Evolutionary conservation across 2,888 invertebrate genomes (phyloP).

Genomic region (Pherbina coryleti): DNA sequence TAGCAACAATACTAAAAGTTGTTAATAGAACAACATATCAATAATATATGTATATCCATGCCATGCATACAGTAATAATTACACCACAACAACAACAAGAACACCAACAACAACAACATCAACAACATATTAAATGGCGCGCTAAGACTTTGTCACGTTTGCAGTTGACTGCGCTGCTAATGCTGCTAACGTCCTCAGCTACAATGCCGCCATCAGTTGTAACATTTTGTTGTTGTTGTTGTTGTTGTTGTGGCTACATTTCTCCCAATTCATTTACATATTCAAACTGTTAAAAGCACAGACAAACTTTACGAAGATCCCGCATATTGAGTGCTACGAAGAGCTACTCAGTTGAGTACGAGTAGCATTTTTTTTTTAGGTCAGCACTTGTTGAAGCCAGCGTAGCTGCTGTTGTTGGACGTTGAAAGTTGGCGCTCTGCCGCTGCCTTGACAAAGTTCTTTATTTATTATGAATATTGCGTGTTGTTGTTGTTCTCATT

Average conservation of each 20-base stretch:
- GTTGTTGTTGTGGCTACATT: conserved; percentile 1
- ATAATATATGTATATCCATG: neutral
- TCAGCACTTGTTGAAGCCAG: conserved; percentile 21
- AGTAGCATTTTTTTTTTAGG: conserved; percentile 27
- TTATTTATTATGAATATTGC: neutral
- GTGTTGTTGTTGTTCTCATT: conserved; percentile 9
- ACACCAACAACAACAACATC: neutral
- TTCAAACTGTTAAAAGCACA: no score
- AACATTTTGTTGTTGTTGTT: neutral
- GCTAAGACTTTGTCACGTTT: conserved; percentile 29
- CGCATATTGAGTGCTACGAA: no score
- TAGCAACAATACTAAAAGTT: neutral
- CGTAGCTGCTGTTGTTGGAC: neutral
- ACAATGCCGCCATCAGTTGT: neutral
- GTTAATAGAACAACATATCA: neutral
- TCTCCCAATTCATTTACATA: conserved; percentile 2
- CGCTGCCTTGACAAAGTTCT: neutral
- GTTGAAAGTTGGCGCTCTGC: neutral
- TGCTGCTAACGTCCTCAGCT: neutral
- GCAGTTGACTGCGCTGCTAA: neutral
- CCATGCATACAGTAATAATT: neutral
- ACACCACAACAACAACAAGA: conserved; percentile 6
- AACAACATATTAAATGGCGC: neutral
- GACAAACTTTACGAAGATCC: no score
- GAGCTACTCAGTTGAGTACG: neutral